Percentiles rank a stretch among this genome's conserved stretches.
Conservation (phyloP, 2,797 vertebrate genomes). For the Triplophysa bombifrons region DNA sequence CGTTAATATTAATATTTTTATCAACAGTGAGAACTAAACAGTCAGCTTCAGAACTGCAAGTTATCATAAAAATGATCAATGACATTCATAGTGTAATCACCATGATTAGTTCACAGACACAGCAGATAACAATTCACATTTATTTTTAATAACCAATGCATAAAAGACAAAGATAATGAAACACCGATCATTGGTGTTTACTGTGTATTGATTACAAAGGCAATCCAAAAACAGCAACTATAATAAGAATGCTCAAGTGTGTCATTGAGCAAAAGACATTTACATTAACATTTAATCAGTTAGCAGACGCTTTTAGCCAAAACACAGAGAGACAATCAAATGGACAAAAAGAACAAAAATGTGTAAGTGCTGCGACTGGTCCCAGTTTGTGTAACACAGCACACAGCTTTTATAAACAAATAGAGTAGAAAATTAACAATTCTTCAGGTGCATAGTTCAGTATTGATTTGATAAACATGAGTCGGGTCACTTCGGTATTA, state of each 20-base stretch:
- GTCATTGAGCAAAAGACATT: slow-evolving; percentile 3
- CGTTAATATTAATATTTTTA: slow-evolving; percentile 52
- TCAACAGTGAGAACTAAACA: slow-evolving; percentile 35
- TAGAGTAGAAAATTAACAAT: too few relatives aligned
- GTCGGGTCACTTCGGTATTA: background rate
- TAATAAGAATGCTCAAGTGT: slow-evolving; percentile 9
- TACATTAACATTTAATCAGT: too few relatives aligned
- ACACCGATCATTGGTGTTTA: background rate
- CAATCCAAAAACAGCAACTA: slow-evolving; percentile 7
- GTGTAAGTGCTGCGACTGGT: too few relatives aligned
- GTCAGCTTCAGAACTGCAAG: slow-evolving; percentile 7
- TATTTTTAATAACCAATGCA: slow-evolving; percentile 11
- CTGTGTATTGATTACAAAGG: slow-evolving; percentile 15
- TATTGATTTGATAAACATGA: slow-evolving; percentile 31
- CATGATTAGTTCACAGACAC: slow-evolving; percentile 4
- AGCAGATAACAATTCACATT: slow-evolving; percentile 23
- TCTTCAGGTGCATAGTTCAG: background rate
- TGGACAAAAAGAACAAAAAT: too few relatives aligned
- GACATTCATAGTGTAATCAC: slow-evolving; percentile 5
- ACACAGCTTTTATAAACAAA: too few relatives aligned
- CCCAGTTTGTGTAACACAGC: too few relatives aligned
- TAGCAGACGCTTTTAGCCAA: too few relatives aligned
- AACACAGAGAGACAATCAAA: too few relatives aligned
- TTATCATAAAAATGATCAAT: slow-evolving; percentile 21
- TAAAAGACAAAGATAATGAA: background rate